These are phyloP conservation scores for Eidolon helvum DNA, from an alignment of 2,113 vertebrate species.

Conservation along the genomic window DNA sequence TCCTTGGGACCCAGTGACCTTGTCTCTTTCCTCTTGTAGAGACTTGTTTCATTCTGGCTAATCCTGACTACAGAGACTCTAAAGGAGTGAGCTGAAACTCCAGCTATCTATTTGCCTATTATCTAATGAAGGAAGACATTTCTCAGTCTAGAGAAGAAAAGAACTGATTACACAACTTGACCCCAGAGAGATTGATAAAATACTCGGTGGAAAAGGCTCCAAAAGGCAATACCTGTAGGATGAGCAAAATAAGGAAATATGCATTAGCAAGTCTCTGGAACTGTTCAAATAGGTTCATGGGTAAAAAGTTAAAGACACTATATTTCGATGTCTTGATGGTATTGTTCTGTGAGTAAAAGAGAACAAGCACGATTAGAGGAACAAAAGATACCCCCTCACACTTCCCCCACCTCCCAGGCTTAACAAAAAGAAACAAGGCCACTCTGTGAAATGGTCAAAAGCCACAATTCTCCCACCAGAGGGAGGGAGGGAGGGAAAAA, in stretches of 20 bases:
- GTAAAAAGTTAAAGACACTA: constrained; percentile 93
- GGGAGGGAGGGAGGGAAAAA: neutral
- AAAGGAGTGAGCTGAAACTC: neutral
- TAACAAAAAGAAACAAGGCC: neutral
- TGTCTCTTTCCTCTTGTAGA: neutral
- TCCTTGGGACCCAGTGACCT: neutral
- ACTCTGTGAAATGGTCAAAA: neutral
- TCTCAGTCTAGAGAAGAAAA: neutral
- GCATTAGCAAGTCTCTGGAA: constrained; percentile 96
- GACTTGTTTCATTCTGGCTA: neutral
- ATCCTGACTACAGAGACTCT: neutral
- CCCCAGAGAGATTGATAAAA: neutral
- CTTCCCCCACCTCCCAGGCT: neutral
- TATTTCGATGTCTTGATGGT: constrained; percentile 96
- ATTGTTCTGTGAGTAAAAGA: constrained; percentile 87
- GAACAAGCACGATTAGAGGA: constrained; percentile 6
- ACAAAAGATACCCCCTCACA: neutral
- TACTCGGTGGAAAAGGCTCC: neutral
- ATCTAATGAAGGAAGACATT: neutral
- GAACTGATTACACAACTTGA: neutral
- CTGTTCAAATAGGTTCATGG: constrained; percentile 96
- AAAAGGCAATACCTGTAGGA: constrained; percentile 88
- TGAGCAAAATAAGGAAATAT: constrained; percentile 93
- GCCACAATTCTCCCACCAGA: neutral
- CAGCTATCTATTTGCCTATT: neutral